Evolutionary conservation across 2,113 vertebrate species (phyloP).

Genomic region (Macquaria australasica): DNA sequence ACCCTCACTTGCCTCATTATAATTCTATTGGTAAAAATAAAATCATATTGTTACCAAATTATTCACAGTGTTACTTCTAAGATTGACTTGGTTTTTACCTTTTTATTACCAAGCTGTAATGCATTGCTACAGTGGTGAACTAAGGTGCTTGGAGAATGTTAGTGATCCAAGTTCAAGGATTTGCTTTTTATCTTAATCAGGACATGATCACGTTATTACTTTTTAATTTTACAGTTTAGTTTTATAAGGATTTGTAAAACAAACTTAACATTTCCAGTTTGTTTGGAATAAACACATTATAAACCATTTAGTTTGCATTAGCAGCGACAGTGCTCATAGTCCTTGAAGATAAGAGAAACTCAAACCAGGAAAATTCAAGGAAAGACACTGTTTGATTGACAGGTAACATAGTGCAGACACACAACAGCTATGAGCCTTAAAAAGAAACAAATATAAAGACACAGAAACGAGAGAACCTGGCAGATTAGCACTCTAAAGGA

Average conservation of each 20-base stretch:
- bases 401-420: background rate
- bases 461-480: background rate
- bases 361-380: too few relatives aligned
- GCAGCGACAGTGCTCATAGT: background rate
- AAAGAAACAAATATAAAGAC: background rate
- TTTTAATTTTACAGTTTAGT: background rate
- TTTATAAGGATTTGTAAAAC: background rate
- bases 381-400: background rate
- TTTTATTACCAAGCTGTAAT: background rate
- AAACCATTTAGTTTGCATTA: background rate
- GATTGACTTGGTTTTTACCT: background rate
- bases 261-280: background rate
- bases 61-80: background rate
- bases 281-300: background rate
- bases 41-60: background rate
- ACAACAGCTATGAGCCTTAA: background rate
- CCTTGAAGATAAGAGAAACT: background rate
- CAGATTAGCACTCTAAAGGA: slow-evolving; percentile 14
- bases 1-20: background rate
- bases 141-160: background rate
- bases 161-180: background rate
- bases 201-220: background rate
- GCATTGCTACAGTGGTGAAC: background rate
- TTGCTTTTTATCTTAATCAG: background rate
- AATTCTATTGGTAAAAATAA: background rate